Evolutionary conservation across 1,140 invertebrate species (phyloP).

Genomic region (Paraescarpia echinospica): DNA sequence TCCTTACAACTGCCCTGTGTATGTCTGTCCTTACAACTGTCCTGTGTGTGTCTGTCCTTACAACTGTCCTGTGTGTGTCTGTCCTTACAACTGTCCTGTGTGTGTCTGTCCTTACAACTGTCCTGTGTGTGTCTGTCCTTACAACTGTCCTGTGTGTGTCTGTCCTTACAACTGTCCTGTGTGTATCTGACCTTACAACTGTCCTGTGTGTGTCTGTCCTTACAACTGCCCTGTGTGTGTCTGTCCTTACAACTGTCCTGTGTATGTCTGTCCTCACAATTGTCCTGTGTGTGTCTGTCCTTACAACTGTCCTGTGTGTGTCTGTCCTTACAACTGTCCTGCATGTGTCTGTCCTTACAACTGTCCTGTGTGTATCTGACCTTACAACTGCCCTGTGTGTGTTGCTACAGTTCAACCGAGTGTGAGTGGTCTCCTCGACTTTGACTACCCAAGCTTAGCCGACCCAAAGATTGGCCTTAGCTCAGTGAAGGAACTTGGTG

Average conservation of each 20-base stretch:
- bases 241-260: not conserved
- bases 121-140: too few relatives aligned
- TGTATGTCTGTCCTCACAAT: too few relatives aligned
- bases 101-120: not conserved
- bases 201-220: not conserved
- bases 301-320: not conserved
- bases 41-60: not conserved
- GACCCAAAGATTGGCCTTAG: constrained; percentile 66
- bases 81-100: not conserved
- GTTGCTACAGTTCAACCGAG: constrained; percentile 62
- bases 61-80: not conserved
- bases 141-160: not conserved
- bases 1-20: not conserved
- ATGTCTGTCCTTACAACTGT: not conserved
- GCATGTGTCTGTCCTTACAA: not conserved
- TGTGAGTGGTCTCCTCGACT: constrained; percentile 84
- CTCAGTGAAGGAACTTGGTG: constrained; percentile 71
- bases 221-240: not conserved
- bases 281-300: not conserved
- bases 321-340: not conserved
- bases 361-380: not conserved
- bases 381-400: too few relatives aligned
- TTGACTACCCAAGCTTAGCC: constrained; percentile 80
- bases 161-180: not conserved
- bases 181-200: not conserved